A percentile compares a stretch with the other conserved stretches of the same genome.
phyloP scores from a whole-genome alignment of 2,113 vertebrate species.

The Elachura formosa region DNA sequence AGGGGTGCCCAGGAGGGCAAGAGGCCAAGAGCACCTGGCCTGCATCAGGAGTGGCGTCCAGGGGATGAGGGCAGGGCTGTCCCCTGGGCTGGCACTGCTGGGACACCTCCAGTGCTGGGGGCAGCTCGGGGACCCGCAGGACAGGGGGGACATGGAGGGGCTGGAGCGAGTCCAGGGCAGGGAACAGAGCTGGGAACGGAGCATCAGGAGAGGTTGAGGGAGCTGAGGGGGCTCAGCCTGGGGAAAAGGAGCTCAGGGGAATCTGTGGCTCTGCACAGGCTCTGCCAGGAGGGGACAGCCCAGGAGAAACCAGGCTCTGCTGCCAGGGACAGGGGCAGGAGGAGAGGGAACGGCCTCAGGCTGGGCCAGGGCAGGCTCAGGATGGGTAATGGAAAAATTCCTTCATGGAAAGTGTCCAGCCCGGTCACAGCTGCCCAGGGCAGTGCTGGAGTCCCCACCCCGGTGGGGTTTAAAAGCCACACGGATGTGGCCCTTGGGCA shows the following conservation, averaged over 20 bases:
- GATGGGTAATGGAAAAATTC: background rate
- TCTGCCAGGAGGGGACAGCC: background rate
- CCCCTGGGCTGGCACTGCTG: too few species aligned
- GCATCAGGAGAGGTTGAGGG: background rate
- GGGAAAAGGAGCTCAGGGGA: background rate
- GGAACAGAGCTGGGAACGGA: rapidly evolving
- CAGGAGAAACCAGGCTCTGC: rapidly evolving
- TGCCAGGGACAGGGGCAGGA: background rate
- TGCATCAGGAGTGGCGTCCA: background rate
- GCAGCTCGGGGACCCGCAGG: background rate
- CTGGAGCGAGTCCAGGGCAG: background rate
- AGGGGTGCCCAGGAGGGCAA: background rate
- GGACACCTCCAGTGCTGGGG: background rate
- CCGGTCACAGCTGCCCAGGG: background rate
- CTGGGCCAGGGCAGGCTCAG: rapidly evolving
- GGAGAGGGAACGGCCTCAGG: background rate
- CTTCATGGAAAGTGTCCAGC: background rate
- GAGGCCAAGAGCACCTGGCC: background rate
- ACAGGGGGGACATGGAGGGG: background rate
- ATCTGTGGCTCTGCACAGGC: background rate
- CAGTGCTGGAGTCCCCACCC: background rate
- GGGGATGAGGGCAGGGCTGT: background rate
- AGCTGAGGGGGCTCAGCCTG: background rate
- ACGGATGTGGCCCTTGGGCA: background rate
- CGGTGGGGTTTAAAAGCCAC: background rate